Evolutionary conservation across 2,797 vertebrate genomes (phyloP), one percentile per base, ranked within the genome.

Genomic region (Podarcis siculus): DNA sequence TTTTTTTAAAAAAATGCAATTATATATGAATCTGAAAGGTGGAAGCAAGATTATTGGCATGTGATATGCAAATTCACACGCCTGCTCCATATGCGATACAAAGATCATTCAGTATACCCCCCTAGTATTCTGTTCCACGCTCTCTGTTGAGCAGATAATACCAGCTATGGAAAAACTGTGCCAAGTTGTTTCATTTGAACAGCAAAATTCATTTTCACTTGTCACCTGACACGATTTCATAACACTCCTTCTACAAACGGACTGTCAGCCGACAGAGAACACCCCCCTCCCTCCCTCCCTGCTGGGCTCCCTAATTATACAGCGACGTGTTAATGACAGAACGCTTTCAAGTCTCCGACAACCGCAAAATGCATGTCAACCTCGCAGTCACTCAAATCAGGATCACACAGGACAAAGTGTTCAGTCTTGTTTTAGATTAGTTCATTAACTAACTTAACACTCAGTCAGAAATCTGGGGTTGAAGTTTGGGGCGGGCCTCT

Each of bases 261-360:
- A 35, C 84, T 93, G 92, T 94, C 95, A 93, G 85, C n/a, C 75
- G 49, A 0, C 42, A 79, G 82, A 94, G 79, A 90, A 86, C 82
- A 89, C 79, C 82, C 81, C 2, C 79, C 87, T 87, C 64, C 88
- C 87, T 69, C 3, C 13, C 27, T 58, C 86, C 94, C 95, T 92
- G 90, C 92, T 82, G 86, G 83, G 92, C 67, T 86, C 81, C 82
- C 89, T 94, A 90, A 92, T 95, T 95, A 91, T 91, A 19, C 4
- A 66, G 89, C 87, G 80, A 95, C 91, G 91, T 95, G 92, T 95
- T 95, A 95, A 95, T 95, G 95, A 88, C 90, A 90, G 94, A 89
- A 85, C 21, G 3, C 93, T 94, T 93, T 91, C 91, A 92, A 91
- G 90, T 92, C 92, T 89, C 49, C 94, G 90, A 92, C 95, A 93